Evolutionary conservation across 2,113 vertebrate genomes (phyloP).

Genomic region (Collichthys lucidus): DNA sequence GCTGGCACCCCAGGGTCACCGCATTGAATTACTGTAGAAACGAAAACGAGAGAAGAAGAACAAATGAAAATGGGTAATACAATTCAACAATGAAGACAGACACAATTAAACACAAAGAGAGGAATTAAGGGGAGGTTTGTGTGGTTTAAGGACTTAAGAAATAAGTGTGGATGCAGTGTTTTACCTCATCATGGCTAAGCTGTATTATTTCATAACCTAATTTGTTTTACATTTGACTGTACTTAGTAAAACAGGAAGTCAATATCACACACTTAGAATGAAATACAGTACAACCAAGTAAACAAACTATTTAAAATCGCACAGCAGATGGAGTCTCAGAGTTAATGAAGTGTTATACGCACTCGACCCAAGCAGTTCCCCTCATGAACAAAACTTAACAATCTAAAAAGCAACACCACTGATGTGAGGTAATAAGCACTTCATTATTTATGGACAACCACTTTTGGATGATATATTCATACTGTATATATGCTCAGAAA

Average conservation of each 20-base stretch:
- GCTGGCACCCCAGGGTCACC: conserved; percentile 95
- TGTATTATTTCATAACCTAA: conserved; percentile 1
- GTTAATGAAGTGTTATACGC: conserved; percentile 40
- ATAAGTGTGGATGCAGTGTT: background rate
- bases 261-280: conserved; percentile 23
- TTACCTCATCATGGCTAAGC: conserved; percentile 4
- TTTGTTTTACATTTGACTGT: conserved; percentile 24
- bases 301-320: conserved; percentile 23
- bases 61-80: background rate
- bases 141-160: background rate
- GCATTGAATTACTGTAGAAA: conserved; percentile 93
- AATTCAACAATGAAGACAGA: background rate
- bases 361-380: conserved; percentile 21
- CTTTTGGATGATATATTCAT: background rate
- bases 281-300: conserved; percentile 18
- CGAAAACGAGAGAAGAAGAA: background rate
- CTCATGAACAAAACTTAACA: conserved; percentile 26
- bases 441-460: conserved; percentile 7
- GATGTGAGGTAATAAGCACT: background rate
- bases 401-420: background rate
- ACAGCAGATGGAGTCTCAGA: background rate
- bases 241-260: background rate
- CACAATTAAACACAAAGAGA: background rate
- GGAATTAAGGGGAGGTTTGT: background rate
- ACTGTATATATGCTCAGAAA: background rate